Percentiles rank a stretch among this genome's conserved stretches.
phyloP scores from a whole-genome alignment of 2,888 invertebrate species.

The Bombyx huttoni region DNA sequence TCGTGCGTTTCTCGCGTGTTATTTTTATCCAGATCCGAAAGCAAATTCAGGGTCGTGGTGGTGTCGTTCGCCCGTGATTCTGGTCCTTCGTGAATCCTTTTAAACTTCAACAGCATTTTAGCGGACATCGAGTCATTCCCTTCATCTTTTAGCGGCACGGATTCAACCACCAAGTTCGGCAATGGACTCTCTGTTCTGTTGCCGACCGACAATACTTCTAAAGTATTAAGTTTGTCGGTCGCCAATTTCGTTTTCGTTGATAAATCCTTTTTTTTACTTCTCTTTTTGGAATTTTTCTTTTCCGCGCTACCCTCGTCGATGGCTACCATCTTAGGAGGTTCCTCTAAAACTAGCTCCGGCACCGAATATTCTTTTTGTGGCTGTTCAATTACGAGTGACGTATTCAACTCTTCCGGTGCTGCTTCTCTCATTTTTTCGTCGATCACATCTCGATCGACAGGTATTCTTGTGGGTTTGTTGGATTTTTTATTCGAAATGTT shows the following conservation, averaged over 20 bases:
- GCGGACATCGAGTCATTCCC: constrained; percentile 25
- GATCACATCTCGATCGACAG: constrained; percentile 16
- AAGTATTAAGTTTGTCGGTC: not conserved
- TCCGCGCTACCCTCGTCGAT: constrained; percentile 14
- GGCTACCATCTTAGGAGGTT: constrained; percentile 29
- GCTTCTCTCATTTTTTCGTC: constrained; percentile 45
- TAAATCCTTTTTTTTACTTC: constrained; percentile 10
- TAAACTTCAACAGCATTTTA: constrained; percentile 31
- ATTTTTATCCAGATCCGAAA: constrained; percentile 26
- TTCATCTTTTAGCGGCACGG: constrained; percentile 12
- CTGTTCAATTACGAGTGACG: constrained; percentile 26
- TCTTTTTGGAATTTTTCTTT: constrained; percentile 10
- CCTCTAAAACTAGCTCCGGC: constrained; percentile 16
- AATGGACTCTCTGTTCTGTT: constrained; percentile 39
- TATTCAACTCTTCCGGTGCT: constrained; percentile 25
- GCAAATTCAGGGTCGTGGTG: constrained; percentile 34
- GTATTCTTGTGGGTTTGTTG: constrained; percentile 8
- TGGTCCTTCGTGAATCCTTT: constrained; percentile 26
- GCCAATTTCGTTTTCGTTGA: not conserved
- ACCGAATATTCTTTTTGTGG: constrained; percentile 9
- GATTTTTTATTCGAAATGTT: constrained; percentile 10
- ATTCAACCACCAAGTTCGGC: constrained; percentile 44
- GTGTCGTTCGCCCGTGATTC: constrained; percentile 20
- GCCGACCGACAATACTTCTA: constrained; percentile 11
- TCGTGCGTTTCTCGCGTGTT: constrained; percentile 4